Base-by-base conservation (phyloP, 2,888 invertebrate species). In the Ochropleura leucogaster region DNA sequence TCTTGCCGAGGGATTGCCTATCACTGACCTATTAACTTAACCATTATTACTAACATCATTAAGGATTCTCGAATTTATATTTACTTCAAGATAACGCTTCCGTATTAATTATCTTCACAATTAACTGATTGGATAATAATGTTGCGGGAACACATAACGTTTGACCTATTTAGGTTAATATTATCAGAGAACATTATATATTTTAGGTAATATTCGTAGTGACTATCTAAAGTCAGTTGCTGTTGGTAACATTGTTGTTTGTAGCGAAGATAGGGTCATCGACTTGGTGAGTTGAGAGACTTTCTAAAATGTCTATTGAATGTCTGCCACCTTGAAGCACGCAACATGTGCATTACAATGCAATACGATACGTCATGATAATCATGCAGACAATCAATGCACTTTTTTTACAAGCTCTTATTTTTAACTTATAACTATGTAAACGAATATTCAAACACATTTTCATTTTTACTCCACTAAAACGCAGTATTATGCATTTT, bases 251-350 rank as follows among this genome's bases (percentile, higher is more conserved):
- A 78, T 78, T 76, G 79, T 85, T 86, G 72, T 71, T 75, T 75
- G 74, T 85, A 83, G 82, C 85, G 82, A 82, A 81, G 78, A 77
- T 84, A 85, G 89, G 94, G 93, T 95, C 95, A 88, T 90, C 92
- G 96, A 95, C 96, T 92, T 87, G 90, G 89, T 88, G 88, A 91
- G 90, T 92, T 90, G 90, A 92, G 91, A 92, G 91, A 94, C 96
- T 96, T 96, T 96, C 96, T 96, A 96, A 95, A 96, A 93, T 94
- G 93, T 91, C 93, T 93, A 94, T 94, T 93, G 91, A 93, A 91
- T 93, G 95, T 94, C 95, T 95, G 95, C 94, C 95, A 95, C 94
- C 94, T 93, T 92, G 93, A 92, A 88, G 92, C 93, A 94, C 93
- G 95, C 93, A 93, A 95, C 90, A 88, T 89, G 89, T 89, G 59